Percentiles rank a stretch among this genome's conserved stretches.
phyloP scores from a whole-genome alignment of 2,113 vertebrate genomes.

The Siniperca chuatsi region DNA sequence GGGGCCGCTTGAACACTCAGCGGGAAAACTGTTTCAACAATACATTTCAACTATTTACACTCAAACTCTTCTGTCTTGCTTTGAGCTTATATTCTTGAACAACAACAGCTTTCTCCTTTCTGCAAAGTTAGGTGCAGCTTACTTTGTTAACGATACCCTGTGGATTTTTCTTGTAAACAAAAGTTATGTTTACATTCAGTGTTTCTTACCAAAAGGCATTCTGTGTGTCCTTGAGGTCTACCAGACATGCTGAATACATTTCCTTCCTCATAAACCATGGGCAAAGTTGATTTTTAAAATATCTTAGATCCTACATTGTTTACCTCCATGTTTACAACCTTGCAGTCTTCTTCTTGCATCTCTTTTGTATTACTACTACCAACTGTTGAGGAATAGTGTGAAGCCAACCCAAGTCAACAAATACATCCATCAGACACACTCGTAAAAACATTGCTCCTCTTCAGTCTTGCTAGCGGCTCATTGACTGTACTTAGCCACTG shows the following conservation, averaged over 20 bases:
- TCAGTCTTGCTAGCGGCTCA: no score
- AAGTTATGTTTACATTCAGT: not conserved
- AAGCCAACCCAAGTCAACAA: no score
- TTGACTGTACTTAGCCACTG: not conserved
- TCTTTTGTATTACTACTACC: no score
- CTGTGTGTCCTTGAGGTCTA: not conserved
- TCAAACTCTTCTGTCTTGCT: not conserved
- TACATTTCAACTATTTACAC: not conserved
- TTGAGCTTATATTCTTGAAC: not conserved
- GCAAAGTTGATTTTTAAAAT: no score
- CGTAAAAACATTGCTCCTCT: no score
- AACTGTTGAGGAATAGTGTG: no score
- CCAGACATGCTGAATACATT: not conserved
- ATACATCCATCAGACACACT: no score
- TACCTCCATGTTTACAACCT: no score
- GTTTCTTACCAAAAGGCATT: no score
- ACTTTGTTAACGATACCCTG: not conserved
- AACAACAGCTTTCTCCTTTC: slow-evolving; percentile 5
- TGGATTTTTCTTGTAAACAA: not conserved
- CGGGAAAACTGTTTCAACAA: not conserved
- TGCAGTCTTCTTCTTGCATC: no score
- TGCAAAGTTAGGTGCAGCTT: not conserved
- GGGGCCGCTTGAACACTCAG: not conserved
- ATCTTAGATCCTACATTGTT: no score
- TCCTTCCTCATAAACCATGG: not conserved